phyloP scores from a whole-genome alignment of 1,140 invertebrate species.

The Zaprionus vittiger region DNA sequence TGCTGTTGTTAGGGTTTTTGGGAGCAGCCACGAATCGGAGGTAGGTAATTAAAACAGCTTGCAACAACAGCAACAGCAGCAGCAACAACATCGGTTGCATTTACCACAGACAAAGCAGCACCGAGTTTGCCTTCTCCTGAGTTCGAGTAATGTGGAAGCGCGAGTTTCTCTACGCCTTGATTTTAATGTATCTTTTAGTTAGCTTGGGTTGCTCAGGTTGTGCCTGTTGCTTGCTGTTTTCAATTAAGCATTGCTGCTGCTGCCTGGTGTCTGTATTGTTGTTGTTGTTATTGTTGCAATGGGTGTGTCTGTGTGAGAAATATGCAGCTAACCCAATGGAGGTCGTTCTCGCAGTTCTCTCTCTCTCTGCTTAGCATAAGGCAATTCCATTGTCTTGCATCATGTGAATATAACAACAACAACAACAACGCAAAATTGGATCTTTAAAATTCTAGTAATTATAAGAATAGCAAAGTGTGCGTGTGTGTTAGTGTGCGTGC shows the following conservation, averaged over 20 bases:
- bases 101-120: conserved; percentile 43
- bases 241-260: conserved; percentile 38
- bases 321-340: conserved; percentile 44
- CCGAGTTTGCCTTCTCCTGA: conserved; percentile 2
- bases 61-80: conserved; percentile 29
- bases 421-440: neutral
- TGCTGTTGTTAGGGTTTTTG: conserved; percentile 34
- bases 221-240: conserved; percentile 41
- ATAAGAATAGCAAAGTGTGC: conserved; percentile 22
- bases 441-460: conserved; percentile 35
- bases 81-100: conserved; percentile 36
- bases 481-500: conserved; percentile 1
- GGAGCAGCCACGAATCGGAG: conserved; percentile 42
- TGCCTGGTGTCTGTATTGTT: conserved; percentile 5
- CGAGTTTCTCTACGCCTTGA: conserved; percentile 52
- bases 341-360: conserved; percentile 35
- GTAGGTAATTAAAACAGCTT: conserved; percentile 50
- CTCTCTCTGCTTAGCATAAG: conserved; percentile 47
- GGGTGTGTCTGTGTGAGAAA: conserved; percentile 36
- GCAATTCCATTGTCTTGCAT: conserved; percentile 50
- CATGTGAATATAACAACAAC: conserved; percentile 32
- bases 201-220: conserved; percentile 31
- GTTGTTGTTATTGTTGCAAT: conserved; percentile 31
- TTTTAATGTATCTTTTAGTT: conserved; percentile 56
- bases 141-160: conserved; percentile 53